A percentile compares a stretch with the other conserved stretches of the same genome.
Conservation (phyloP, 1,140 invertebrate genomes). For the Drosophila melanica region DNA sequence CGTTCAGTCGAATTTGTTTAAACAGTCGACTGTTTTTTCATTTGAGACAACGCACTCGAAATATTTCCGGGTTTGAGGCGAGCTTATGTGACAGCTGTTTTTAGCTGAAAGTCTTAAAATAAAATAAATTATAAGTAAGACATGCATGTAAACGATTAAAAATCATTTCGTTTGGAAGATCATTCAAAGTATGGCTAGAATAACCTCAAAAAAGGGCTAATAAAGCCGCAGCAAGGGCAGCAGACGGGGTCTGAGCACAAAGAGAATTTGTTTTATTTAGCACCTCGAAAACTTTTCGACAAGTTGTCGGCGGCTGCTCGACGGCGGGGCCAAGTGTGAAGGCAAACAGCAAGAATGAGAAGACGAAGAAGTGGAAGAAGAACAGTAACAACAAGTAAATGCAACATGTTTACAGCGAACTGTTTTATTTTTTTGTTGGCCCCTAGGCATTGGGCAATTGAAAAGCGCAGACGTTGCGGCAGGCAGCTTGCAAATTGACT, state of each 20-base stretch:
- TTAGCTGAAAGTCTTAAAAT: slow-evolving; percentile 5
- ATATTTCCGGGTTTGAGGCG: slow-evolving; percentile 5
- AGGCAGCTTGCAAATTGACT: slow-evolving; percentile 28
- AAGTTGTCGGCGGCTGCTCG: neutral
- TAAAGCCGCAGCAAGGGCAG: slow-evolving; percentile 10
- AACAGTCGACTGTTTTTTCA: neutral
- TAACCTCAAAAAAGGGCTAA: neutral
- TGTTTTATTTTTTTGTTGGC: neutral
- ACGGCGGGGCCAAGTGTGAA: slow-evolving; percentile 49
- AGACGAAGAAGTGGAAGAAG: slow-evolving; percentile 13
- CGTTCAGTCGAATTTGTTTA: neutral
- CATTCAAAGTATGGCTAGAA: neutral
- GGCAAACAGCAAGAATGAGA: slow-evolving; percentile 50
- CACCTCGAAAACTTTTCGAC: slow-evolving; percentile 24
- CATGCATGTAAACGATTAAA: neutral
- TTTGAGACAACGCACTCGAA: slow-evolving; percentile 1
- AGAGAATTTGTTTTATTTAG: slow-evolving; percentile 65
- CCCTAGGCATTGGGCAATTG: slow-evolving; percentile 15
- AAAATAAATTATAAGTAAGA: neutral
- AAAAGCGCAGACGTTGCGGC: slow-evolving; percentile 19
- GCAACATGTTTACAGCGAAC: slow-evolving; percentile 14
- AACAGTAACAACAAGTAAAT: slow-evolving; percentile 29
- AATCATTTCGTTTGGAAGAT: neutral
- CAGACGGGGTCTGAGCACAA: slow-evolving; percentile 11
- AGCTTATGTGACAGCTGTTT: slow-evolving; percentile 6